Evolutionary conservation across 2,888 invertebrate species (phyloP).

Genomic region (Piscicola geometra): DNA sequence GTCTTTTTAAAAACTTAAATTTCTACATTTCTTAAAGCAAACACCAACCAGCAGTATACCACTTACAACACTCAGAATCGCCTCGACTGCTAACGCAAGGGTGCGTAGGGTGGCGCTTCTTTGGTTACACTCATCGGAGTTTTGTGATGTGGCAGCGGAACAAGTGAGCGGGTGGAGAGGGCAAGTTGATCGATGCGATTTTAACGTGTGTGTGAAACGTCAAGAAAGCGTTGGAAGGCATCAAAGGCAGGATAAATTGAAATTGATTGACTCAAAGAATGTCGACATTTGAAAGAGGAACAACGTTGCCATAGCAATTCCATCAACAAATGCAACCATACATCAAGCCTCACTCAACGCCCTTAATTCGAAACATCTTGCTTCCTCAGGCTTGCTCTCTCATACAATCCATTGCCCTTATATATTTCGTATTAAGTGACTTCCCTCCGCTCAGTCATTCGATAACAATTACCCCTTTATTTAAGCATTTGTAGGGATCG

Average conservation of each 20-base stretch:
- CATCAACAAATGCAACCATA: slow-evolving; percentile 1
- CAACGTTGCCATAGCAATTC: not conserved
- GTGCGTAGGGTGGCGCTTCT: not conserved
- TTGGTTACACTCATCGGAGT: too few relatives aligned
- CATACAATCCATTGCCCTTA: too few relatives aligned
- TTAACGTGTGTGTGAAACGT: not conserved
- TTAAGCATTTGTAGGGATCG: too few relatives aligned
- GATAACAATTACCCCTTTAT: too few relatives aligned
- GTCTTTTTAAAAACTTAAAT: too few relatives aligned
- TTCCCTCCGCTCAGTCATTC: too few relatives aligned
- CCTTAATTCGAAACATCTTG: not conserved
- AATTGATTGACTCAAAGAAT: not conserved
- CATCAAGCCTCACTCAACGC: not conserved
- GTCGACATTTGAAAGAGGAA: not conserved
- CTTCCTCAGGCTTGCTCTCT: too few relatives aligned
- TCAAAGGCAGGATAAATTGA: not conserved
- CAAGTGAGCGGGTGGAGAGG: not conserved
- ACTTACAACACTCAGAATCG: not conserved
- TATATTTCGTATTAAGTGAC: too few relatives aligned
- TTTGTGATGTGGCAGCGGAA: too few relatives aligned
- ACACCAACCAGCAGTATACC: not conserved
- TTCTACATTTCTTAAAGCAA: too few relatives aligned
- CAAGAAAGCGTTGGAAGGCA: not conserved
- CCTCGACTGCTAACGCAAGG: too few relatives aligned
- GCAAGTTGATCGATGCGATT: not conserved